Conservation (phyloP, 2,888 invertebrate genomes). For the Augiades crinisus region DNA sequence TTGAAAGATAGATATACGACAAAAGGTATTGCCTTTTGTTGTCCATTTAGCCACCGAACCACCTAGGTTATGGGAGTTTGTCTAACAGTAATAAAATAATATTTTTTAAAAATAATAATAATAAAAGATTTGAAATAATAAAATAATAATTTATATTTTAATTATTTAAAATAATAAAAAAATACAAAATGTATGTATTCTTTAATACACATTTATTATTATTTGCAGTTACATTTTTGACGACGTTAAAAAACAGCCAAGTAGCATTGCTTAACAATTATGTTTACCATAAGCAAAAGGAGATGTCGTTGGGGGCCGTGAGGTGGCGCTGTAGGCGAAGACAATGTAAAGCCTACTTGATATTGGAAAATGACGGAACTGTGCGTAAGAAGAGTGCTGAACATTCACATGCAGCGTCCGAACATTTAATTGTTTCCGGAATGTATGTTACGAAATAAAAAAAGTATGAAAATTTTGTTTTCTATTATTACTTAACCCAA, state of each 20-base stretch:
- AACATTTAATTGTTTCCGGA: background rate
- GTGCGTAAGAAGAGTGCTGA: background rate
- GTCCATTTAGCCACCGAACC: no score
- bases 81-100: no score
- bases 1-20: no score
- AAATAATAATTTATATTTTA: no score
- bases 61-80: no score
- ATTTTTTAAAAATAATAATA: no score
- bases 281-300: background rate
- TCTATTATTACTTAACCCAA: no score
- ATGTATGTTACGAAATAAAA: background rate
- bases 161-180: no score
- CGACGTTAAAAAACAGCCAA: background rate
- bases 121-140: no score
- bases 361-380: background rate
- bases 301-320: background rate
- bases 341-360: background rate
- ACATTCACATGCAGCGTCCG: background rate
- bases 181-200: background rate
- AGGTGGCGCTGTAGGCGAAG: conserved; percentile 2
- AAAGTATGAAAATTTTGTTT: no score
- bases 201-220: background rate
- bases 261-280: conserved; percentile 1
- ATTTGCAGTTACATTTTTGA: conserved; percentile 1
- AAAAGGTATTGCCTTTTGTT: no score